Evolutionary conservation across 2,888 invertebrate genomes (phyloP).

Genomic region (Platypus cylindrus): DNA sequence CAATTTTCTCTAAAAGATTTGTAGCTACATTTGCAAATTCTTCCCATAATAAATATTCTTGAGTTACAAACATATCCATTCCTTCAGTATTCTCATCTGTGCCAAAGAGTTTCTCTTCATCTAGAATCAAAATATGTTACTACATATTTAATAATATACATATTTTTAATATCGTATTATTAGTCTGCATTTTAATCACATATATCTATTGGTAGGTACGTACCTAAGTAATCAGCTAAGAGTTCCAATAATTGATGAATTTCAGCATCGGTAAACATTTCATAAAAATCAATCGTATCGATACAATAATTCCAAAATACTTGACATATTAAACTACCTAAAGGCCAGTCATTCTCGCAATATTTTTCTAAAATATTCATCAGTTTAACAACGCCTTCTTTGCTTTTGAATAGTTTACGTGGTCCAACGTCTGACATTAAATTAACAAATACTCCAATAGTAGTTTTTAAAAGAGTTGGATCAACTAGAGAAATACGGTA

Average conservation of each 20-base stretch:
- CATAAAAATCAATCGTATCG: slow-evolving; percentile 38
- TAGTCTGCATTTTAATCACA: neutral
- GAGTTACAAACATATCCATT: slow-evolving; percentile 29
- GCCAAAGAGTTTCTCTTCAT: slow-evolving; percentile 46
- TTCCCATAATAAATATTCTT: slow-evolving; percentile 49
- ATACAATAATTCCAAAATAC: slow-evolving; percentile 60
- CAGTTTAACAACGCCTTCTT: slow-evolving; percentile 40
- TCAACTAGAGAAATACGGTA: slow-evolving; percentile 37
- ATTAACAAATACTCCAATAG: slow-evolving; percentile 74
- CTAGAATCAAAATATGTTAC: slow-evolving; percentile 26
- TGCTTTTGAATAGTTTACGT: slow-evolving; percentile 39
- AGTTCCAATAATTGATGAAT: slow-evolving; percentile 42
- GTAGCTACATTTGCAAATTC: slow-evolving; percentile 63
- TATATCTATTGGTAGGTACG: too few relatives aligned
- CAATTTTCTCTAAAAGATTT: slow-evolving; percentile 54
- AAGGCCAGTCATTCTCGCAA: slow-evolving; percentile 52
- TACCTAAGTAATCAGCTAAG: slow-evolving; percentile 42
- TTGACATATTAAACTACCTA: slow-evolving; percentile 62
- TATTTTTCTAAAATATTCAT: slow-evolving; percentile 44
- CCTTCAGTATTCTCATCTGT: slow-evolving; percentile 33
- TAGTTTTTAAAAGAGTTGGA: slow-evolving; percentile 57
- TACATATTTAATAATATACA: too few relatives aligned
- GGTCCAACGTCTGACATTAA: slow-evolving; percentile 49
- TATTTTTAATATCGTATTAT: neutral
- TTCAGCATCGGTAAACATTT: slow-evolving; percentile 37